Conservation (phyloP, 2,797 vertebrate species). For the Schizopygopsis malacanthus region DNA sequence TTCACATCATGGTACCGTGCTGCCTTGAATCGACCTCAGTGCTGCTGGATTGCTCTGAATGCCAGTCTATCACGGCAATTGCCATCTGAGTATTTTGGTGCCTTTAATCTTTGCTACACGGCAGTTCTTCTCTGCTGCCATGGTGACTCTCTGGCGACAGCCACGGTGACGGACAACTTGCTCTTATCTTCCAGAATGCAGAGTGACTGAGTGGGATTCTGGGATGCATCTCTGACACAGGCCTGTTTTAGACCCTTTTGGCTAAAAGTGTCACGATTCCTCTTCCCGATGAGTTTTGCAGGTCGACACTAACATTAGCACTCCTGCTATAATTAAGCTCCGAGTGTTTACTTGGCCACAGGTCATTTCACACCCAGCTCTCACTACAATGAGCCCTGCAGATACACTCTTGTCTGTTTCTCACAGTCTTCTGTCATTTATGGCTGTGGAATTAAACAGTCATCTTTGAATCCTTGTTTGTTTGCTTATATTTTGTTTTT, state of each 20-base stretch:
- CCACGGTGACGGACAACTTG: constrained; percentile 41
- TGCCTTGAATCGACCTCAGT: not conserved
- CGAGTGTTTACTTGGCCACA: constrained; percentile 48
- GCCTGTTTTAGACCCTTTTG: constrained; percentile 30
- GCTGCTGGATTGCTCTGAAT: constrained; percentile 21
- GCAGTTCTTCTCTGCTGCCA: constrained; percentile 56
- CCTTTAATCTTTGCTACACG: constrained; percentile 33
- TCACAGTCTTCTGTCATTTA: not conserved
- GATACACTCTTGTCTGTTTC: constrained; percentile 10
- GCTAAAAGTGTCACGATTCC: constrained; percentile 16
- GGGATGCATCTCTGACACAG: constrained; percentile 27
- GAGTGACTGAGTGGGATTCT: constrained; percentile 44
- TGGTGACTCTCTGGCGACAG: constrained; percentile 46
- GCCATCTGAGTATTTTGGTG: constrained; percentile 20
- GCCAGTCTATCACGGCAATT: not conserved
- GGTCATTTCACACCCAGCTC: constrained; percentile 55
- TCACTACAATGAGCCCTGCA: constrained; percentile 35
- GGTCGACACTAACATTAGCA: constrained; percentile 37
- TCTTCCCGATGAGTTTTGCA: constrained; percentile 17
- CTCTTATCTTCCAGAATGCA: constrained; percentile 59
- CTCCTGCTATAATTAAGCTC: constrained; percentile 53
- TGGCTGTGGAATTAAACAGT: constrained; percentile 22
- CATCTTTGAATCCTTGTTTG: constrained; percentile 33
- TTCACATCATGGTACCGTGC: not conserved
- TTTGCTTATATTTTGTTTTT: constrained; percentile 13